These are phyloP conservation scores for Stenopsyche tienmushanensis DNA, from an alignment of 1,140 invertebrate species.

Conservation along the genomic window DNA sequence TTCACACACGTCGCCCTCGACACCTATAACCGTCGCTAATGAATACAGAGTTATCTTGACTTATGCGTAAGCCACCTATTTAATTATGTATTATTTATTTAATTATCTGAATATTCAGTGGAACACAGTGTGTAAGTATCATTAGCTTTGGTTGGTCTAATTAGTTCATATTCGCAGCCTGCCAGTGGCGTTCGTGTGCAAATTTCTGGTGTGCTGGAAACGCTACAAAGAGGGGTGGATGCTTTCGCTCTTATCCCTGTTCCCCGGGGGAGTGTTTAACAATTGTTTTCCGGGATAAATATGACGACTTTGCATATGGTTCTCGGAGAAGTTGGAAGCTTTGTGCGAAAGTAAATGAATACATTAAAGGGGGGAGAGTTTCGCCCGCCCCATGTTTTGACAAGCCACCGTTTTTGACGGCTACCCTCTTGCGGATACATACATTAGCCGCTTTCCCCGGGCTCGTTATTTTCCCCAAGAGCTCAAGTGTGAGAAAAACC, in stretches of 20 bases:
- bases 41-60: too few relatives aligned
- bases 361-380: slow-evolving; percentile 14
- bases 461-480: too few relatives aligned
- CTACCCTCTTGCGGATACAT: background rate
- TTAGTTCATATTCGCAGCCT: slow-evolving; percentile 1
- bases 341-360: slow-evolving; percentile 26
- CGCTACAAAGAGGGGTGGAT: slow-evolving; percentile 3
- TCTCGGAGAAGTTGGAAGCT: slow-evolving; percentile 10
- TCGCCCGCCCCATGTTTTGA: background rate
- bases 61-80: too few relatives aligned
- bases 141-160: slow-evolving; percentile 10
- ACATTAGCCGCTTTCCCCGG: background rate
- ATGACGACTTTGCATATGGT: slow-evolving; percentile 22
- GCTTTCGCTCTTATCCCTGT: slow-evolving; percentile 5
- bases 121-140: background rate
- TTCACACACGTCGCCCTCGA: background rate
- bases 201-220: background rate
- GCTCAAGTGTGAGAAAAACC: too few relatives aligned
- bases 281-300: slow-evolving; percentile 29
- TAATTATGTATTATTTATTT: background rate
- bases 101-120: slow-evolving; percentile 1
- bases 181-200: slow-evolving; percentile 9
- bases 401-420: background rate
- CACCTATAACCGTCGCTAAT: background rate
- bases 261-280: slow-evolving; percentile 16